Percentiles rank a stretch among this genome's conserved stretches.
Conservation (phyloP, 64 coral and sea anemone species). For the Montipora efflorescens region DNA sequence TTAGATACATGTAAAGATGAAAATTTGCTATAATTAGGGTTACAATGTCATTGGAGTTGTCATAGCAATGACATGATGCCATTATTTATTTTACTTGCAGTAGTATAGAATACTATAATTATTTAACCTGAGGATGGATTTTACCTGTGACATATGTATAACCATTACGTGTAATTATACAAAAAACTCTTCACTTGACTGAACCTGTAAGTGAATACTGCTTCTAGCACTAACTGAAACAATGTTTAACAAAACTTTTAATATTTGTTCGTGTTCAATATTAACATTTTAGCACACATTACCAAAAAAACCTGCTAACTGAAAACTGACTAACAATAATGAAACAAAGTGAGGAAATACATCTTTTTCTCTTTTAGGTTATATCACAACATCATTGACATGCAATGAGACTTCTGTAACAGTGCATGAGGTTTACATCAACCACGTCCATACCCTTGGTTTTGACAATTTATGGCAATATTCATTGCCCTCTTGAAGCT, state of each 20-base stretch:
- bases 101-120: constrained; percentile 15
- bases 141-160: constrained; percentile 17
- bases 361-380: constrained; percentile 6
- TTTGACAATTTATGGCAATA: constrained; percentile 35
- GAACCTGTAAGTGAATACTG: constrained; percentile 14
- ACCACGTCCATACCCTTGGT: constrained; percentile 49
- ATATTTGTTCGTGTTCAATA: not conserved
- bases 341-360: constrained; percentile 7
- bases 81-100: constrained; percentile 17
- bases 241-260: constrained; percentile 21
- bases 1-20: not conserved
- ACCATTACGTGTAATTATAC: not conserved
- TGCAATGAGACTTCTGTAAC: constrained; percentile 10
- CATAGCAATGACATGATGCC: constrained; percentile 11
- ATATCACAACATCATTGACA: constrained; percentile 1
- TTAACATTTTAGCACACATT: constrained; percentile 2
- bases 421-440: constrained; percentile 28
- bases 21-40: not conserved
- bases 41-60: constrained; percentile 4
- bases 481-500: constrained; percentile 45
- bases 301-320: not conserved
- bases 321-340: constrained; percentile 12
- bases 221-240: not conserved
- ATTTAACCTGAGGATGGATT: constrained; percentile 18
- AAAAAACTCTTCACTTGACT: not conserved